Percentiles rank a stretch among this genome's conserved stretches.
These are phyloP conservation scores for Tetramorium parvispinum DNA, from an alignment of 1,140 invertebrate genomes.

Conservation along the genomic window DNA sequence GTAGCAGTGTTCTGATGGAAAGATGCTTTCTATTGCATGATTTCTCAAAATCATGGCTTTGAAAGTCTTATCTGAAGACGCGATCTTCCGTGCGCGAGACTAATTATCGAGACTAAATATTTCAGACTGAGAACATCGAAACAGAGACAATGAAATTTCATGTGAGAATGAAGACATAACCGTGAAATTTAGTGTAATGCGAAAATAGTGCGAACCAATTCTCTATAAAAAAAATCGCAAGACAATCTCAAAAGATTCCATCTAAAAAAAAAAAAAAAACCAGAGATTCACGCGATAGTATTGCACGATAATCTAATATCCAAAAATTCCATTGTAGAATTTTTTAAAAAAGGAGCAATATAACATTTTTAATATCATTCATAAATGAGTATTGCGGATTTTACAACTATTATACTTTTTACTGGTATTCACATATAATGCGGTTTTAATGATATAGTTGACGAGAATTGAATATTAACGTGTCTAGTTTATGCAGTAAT, in stretches of 20 bases:
- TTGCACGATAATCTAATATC: not conserved
- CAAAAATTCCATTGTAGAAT: not conserved
- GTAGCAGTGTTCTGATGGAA: not conserved
- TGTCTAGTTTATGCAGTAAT: not conserved
- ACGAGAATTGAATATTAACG: not conserved
- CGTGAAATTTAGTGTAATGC: not conserved
- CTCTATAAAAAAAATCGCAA: not conserved
- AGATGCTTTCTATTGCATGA: not conserved
- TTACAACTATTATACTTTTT: not conserved
- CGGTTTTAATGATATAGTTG: not conserved
- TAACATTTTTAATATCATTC: not conserved
- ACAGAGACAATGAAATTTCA: not conserved
- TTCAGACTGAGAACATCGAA: not conserved
- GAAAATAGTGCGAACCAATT: not conserved
- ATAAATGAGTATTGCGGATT: not conserved
- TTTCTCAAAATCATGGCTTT: not conserved
- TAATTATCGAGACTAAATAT: conserved; percentile 19
- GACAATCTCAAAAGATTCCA: not conserved
- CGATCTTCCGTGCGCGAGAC: not conserved
- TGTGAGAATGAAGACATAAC: not conserved
- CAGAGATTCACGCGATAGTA: not conserved
- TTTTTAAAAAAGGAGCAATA: not conserved
- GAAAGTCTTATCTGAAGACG: not conserved
- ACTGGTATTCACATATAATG: not conserved
- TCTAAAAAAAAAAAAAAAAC: too few species aligned